Evolutionary conservation across 2,113 vertebrate genomes (phyloP).

Genomic region (Muscicapa adusta): DNA sequence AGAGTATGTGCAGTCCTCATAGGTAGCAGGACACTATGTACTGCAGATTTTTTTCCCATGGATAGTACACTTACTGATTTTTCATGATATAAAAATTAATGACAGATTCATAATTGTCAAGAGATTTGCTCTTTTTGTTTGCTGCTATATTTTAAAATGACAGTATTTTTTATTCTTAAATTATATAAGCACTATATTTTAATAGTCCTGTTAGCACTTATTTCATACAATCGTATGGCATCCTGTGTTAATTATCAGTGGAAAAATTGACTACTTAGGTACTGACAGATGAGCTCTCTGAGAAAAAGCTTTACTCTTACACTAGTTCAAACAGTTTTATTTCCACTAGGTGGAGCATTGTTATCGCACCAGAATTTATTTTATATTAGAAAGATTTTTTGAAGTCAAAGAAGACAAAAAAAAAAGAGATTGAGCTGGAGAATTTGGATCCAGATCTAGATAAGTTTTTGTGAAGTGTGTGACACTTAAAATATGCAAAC

Average conservation of each 20-base stretch:
- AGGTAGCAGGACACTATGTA: neutral
- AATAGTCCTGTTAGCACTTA: neutral
- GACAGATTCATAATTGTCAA: neutral
- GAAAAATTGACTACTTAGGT: neutral
- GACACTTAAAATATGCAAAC: neutral
- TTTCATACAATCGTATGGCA: neutral
- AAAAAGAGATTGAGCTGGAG: neutral
- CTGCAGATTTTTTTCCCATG: neutral
- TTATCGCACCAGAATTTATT: constrained; percentile 2
- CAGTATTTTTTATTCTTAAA: neutral
- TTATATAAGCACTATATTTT: neutral
- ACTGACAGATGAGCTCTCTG: fast-evolving
- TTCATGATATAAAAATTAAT: neutral
- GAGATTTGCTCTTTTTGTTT: neutral
- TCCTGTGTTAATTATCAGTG: neutral
- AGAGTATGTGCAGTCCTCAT: neutral
- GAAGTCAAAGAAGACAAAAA: neutral
- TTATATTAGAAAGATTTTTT: neutral
- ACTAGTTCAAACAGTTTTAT: neutral
- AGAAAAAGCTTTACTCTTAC: neutral
- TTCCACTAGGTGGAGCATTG: constrained; percentile 63
- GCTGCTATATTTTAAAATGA: neutral
- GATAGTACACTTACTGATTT: neutral
- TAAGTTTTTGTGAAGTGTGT: neutral
- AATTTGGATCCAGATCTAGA: neutral